These are phyloP conservation scores for Eurosta solidaginis DNA, from an alignment of 1,140 invertebrate genomes.

Conservation along the genomic window DNA sequence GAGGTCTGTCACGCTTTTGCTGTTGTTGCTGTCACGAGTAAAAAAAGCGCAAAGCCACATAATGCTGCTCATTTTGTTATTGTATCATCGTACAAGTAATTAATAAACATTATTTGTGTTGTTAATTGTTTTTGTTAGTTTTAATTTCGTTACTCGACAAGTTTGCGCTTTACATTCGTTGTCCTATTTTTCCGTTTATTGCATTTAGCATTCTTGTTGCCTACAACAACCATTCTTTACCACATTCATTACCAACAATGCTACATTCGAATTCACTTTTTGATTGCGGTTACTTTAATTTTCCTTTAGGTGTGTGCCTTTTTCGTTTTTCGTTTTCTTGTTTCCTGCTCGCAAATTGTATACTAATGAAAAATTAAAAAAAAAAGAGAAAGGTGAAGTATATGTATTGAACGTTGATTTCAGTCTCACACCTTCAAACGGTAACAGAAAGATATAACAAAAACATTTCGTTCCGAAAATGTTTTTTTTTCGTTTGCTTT, in stretches of 20 bases:
- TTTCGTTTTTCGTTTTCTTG: not conserved
- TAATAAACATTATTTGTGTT: slow-evolving; percentile 30
- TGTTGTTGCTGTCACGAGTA: not conserved
- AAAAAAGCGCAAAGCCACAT: not conserved
- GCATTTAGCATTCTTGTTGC: not conserved
- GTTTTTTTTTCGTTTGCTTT: too few relatives aligned
- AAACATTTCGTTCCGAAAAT: too few relatives aligned
- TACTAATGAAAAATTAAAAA: too few relatives aligned
- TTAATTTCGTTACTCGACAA: not conserved
- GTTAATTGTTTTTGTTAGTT: slow-evolving; percentile 30
- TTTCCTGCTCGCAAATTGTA: too few relatives aligned
- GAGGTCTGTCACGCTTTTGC: not conserved
- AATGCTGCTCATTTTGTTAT: not conserved
- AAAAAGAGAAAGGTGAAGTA: too few relatives aligned
- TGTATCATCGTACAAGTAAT: slow-evolving; percentile 6
- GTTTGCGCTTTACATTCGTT: not conserved
- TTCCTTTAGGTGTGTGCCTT: not conserved
- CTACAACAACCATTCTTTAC: not conserved
- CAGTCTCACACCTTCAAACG: too few relatives aligned
- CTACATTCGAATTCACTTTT: not conserved
- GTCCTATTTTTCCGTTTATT: not conserved
- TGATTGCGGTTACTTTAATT: not conserved
- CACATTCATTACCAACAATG: not conserved
- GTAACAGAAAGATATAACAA: too few relatives aligned
- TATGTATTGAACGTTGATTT: too few relatives aligned